Evolutionary conservation across 1,140 invertebrate genomes (phyloP), one percentile per base, ranked within the genome.

Genomic region (Cydia amplana): DNA sequence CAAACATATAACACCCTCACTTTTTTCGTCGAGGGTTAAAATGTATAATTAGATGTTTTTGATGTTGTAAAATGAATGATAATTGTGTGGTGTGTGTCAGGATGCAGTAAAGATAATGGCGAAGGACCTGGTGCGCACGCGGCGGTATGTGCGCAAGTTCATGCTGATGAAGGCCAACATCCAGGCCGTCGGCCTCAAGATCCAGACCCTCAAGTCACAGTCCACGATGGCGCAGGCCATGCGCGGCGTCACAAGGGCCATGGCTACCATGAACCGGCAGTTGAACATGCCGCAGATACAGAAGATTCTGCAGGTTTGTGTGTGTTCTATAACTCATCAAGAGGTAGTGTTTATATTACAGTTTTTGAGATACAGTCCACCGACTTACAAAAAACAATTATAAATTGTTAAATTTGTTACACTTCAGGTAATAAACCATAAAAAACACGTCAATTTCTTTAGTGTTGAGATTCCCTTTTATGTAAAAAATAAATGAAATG

Each of bases 61-160:
- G 32, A 14, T 43, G 40, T 43, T 43, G 10, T 14, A 43, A 43
- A 0, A 51, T 5, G 4, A 51, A 51, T 51, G 3, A 51, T n/a
- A 18, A 51, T 0, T 51, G 16, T 16, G 16, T 18, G n/a, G n/a
- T 20, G 20, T 60, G 90, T 94, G n/a, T 43, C 85, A 98, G 98
- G 99, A 99, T 94, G 98, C 99, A 74, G 99, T 99, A 0, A 99
- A 99, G 95, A 99, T 99, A 80, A 99, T 99, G 99, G 99, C 99
- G 1, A 99, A 99, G 94, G 99, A 99, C 94, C 93, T 99, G 76
- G 99, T 99, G 0, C 94, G 99, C 82, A 99, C 99, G 12, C 94
- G 99, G 77, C 94, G 97, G 80, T 99, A 99, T 86, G 96, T 98
- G 25, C 99, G 99, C 89, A 99, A 99, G 92, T 99, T 99, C 88